Evolutionary conservation across 53 echinoderm and acorn worm genomes (phyloP).

Genomic region (Stichopus horrens): DNA sequence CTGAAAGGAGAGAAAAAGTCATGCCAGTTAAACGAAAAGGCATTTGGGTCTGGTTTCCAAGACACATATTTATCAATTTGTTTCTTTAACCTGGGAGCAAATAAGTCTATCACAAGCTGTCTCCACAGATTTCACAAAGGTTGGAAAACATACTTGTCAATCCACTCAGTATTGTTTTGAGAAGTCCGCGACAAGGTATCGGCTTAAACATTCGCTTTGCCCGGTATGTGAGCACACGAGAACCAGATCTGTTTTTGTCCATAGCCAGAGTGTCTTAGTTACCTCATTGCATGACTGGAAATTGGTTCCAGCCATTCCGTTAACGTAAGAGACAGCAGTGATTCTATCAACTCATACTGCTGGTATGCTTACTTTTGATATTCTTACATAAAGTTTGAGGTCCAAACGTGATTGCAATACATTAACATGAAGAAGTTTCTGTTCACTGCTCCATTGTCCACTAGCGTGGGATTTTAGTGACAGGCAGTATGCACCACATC

Average conservation of each 20-base stretch:
- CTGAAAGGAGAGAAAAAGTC: constrained; percentile 4
- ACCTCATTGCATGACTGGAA: background rate
- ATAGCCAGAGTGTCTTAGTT: constrained; percentile 21
- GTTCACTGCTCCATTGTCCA: constrained; percentile 21
- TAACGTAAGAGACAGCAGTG: constrained; percentile 33
- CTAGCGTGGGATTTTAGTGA: constrained; percentile 1
- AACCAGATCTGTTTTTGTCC: constrained; percentile 4
- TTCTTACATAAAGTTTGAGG: background rate
- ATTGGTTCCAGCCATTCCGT: constrained; percentile 17
- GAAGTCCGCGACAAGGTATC: constrained; percentile 11
- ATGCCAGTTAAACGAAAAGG: constrained; percentile 11
- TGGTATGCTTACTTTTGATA: background rate
- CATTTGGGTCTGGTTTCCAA: constrained; percentile 63
- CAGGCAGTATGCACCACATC: constrained; percentile 32
- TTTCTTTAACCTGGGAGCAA: constrained; percentile 23
- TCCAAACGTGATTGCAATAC: constrained; percentile 20
- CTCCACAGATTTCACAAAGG: background rate
- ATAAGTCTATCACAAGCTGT: constrained; percentile 30
- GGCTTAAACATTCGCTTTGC: constrained; percentile 10
- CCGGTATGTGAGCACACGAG: constrained; percentile 24
- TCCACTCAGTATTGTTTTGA: constrained; percentile 14
- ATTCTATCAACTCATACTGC: constrained; percentile 11
- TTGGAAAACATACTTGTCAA: constrained; percentile 1
- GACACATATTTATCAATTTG: constrained; percentile 51
- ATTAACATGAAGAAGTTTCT: constrained; percentile 26